phyloP scores from a whole-genome alignment of 1,140 invertebrate species.

The Diorhabda elongata region DNA sequence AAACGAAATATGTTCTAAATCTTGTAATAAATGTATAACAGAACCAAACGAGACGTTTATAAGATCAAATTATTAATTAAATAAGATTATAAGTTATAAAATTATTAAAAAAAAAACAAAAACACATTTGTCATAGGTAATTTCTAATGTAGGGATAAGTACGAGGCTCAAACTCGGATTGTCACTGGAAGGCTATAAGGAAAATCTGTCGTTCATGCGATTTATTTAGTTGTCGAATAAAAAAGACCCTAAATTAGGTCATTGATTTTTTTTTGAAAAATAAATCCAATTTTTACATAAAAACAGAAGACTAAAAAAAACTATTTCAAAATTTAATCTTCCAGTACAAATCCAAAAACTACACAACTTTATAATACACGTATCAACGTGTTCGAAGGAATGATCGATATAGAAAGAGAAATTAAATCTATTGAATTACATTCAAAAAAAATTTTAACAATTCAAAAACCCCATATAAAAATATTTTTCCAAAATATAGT shows the following conservation, averaged over 20 bases:
- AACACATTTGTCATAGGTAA: slow-evolving; percentile 5
- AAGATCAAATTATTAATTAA: slow-evolving; percentile 23
- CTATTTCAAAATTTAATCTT: not conserved
- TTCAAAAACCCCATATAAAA: too few species aligned
- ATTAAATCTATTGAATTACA: too few species aligned
- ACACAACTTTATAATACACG: not conserved
- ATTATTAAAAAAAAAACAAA: not conserved
- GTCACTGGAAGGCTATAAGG: not conserved
- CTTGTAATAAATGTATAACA: slow-evolving; percentile 33
- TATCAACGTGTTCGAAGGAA: not conserved
- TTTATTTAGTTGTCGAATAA: too few species aligned
- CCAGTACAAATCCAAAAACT: not conserved
- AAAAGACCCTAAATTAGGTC: too few species aligned
- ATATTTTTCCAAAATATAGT: too few species aligned
- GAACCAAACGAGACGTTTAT: slow-evolving; percentile 38
- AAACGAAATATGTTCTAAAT: slow-evolving; percentile 46
- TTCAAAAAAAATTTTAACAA: too few species aligned
- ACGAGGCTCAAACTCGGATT: slow-evolving; percentile 26
- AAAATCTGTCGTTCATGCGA: too few species aligned
- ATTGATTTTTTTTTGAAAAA: too few species aligned
- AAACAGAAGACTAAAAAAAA: too few species aligned
- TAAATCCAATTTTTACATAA: too few species aligned
- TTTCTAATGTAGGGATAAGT: slow-evolving; percentile 25
- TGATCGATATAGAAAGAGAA: not conserved
- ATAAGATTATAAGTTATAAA: slow-evolving; percentile 1